Conservation (phyloP, 2,888 invertebrate species). For the Tetragonula carbonaria region DNA sequence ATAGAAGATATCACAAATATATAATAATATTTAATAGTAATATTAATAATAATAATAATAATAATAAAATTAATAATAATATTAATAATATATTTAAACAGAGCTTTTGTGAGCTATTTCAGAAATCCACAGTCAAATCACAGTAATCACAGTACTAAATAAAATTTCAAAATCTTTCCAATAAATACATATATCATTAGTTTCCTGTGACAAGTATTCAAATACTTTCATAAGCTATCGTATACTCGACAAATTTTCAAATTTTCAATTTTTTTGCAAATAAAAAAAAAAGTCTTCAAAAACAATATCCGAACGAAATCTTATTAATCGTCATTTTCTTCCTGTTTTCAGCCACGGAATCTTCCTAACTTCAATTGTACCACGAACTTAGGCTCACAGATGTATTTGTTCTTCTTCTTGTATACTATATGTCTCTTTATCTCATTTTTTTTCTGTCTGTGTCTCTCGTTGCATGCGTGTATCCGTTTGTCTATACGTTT, state of each 20-base stretch:
- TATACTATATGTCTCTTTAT: no score
- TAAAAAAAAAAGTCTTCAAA: not conserved
- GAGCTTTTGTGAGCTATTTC: no score
- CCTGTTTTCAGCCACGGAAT: not conserved
- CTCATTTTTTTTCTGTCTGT: conserved; percentile 17
- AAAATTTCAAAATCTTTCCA: not conserved
- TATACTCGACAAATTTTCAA: not conserved
- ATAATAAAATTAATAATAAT: no score
- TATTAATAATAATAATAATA: no score
- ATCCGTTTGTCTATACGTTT: conserved; percentile 11
- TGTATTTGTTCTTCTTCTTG: not conserved
- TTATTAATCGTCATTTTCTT: not conserved
- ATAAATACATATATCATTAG: no score
- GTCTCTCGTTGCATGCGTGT: not conserved
- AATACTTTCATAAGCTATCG: not conserved
- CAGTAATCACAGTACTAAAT: no score
- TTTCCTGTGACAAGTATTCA: not conserved
- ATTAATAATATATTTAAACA: no score
- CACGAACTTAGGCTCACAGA: not conserved
- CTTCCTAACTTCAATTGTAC: not conserved
- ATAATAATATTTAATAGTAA: no score
- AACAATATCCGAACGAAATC: not conserved
- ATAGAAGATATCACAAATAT: no score
- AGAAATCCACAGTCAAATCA: no score
- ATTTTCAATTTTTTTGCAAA: not conserved